Base-by-base conservation (phyloP, 2,113 vertebrate genomes). In the Gambusia affinis region DNA sequence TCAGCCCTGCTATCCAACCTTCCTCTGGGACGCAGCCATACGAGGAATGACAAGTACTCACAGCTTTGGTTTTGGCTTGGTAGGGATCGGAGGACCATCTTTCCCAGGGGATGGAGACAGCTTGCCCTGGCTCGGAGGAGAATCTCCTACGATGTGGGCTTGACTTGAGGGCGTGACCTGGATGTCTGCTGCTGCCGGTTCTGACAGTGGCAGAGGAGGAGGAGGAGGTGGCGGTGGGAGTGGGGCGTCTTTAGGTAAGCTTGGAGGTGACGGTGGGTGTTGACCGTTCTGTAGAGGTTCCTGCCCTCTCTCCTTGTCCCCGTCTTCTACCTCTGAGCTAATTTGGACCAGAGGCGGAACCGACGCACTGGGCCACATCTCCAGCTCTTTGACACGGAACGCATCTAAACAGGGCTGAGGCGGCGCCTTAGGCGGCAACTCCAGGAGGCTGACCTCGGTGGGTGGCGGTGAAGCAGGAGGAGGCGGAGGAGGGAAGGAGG, bases 21-120 rank as follows among this genome's bases (percentile, higher is more conserved):
- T 14, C 8, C 51, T 69, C 35, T 15, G 1, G 69, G 73, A 65
- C 69, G 31, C 69, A 74, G 65, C 71, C 72, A 73, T 65, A 70
- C 1, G 17, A 57, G 15, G 64, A 78, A 72, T 12, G 10, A 75
- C 67, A 70, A 87, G 51, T 92, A 99, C 98, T 99, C 93, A 99
- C 98, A 99, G 95, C 91, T 98, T 99, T 39, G 98, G 98, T 87
- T 95, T 95, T 19, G 94, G 94, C 80, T 97, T 99, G 83, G 96
- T 96, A 64, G 96, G 96, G 81, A 98, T 92, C 0, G 97, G 98
- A 17, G 95, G 97, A 27, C 93, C 96, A 0, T 97, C 96, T 91
- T 95, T 99, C 12, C 83, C 91, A 12, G 94, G 95, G 29, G 95
- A 95, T 76, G 94, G 94, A 73, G 95, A 91, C 85, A 78, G 42